Base-by-base conservation (phyloP, 2,888 invertebrate genomes). In the Eledona agricola region DNA sequence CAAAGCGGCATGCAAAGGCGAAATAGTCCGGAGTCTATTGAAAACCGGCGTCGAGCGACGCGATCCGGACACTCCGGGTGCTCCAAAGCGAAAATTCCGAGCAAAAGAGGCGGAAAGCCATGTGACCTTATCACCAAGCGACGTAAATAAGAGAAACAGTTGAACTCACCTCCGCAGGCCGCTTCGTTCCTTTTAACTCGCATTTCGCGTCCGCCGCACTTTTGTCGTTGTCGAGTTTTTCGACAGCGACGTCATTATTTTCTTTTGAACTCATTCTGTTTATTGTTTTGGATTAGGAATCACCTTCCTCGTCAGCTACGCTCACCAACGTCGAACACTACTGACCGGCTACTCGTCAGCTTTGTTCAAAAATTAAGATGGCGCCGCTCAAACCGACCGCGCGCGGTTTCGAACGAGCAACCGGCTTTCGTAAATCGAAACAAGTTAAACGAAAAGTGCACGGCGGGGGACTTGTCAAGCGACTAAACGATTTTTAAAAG, bases 181-280 rank as follows among this genome's bases (percentile, higher is more conserved):
- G 86, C 82, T 91, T 91, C 76, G 88, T 88, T 80, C 89, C 90
- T 81, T 90, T 90, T 75, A 90, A 81, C 76, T 89, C 89, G 79
- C 88, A 87, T 82, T 90, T 90, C 50, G 86, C 83, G 76, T 89
- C 89, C 55, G 73, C 76, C 64, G 83, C 79, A 74, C 83, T 83
- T 80, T 89, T 89, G 73, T 89, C 89, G 78, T 81, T 83, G 75
- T 88, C 89, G 74, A 84, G 81, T 84, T 90, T 90, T 80, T 90
- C 90, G 66, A 90, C 88, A 71, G 88, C 89, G 79, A 90, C 89
- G 81, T 90, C 89, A 82, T 88, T 90, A 80, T 88, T 89, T 80
- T 89, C 89, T 80, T 87, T 87, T 79, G 88, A 83, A 83, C 88
- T 89, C 89, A 89, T 89, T 81, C 81, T 79, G 73, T 72, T 72